Percentiles rank a stretch among this genome's conserved stretches.
Conservation (phyloP, 2,797 vertebrate genomes). For the Vultur gryphus region DNA sequence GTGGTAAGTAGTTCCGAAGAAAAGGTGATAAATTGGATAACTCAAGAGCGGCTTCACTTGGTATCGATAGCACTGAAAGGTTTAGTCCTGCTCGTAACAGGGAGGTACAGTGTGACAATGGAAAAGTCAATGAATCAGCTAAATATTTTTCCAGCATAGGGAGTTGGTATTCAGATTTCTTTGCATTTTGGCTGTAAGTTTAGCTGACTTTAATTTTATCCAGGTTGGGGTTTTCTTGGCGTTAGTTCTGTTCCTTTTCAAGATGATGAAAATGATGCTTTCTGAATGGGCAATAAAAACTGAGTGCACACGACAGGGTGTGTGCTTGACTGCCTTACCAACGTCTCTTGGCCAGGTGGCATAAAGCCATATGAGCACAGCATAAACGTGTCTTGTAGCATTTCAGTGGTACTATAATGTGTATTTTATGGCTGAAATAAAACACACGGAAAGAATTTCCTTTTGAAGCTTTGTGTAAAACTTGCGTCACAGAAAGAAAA, state of each 20-base stretch:
- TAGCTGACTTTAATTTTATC: not conserved
- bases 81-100: not conserved
- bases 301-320: conserved; percentile 46
- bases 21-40: not conserved
- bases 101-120: not conserved
- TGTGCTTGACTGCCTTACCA: conserved; percentile 34
- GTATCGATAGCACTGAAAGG: rapidly evolving
- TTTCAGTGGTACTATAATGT: not conserved
- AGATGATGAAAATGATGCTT: not conserved
- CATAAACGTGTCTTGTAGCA: conserved; percentile 4
- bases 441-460: not conserved
- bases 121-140: not conserved
- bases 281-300: conserved; percentile 27
- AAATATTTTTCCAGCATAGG: not conserved
- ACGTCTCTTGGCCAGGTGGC: conserved; percentile 41
- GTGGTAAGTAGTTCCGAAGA: not conserved
- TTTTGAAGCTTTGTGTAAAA: not conserved
- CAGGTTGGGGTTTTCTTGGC: not conserved
- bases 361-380: conserved; percentile 12
- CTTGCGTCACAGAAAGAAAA: not conserved
- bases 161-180: not conserved
- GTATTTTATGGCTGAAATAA: conserved; percentile 22
- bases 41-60: not conserved
- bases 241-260: not conserved
- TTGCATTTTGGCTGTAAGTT: not conserved